Conservation (phyloP, 2,888 invertebrate species). For the Mimas tiliae region DNA sequence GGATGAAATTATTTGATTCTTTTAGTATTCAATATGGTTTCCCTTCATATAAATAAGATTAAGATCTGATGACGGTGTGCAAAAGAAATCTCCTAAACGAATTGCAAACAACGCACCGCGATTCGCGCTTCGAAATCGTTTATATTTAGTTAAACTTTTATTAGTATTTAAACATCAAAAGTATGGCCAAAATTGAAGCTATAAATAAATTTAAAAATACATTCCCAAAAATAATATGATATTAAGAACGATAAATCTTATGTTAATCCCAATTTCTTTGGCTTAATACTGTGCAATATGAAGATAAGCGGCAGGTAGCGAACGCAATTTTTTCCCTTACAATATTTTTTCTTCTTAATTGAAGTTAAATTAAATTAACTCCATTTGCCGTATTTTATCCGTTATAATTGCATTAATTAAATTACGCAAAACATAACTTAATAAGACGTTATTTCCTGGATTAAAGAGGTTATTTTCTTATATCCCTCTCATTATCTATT, state of each 20-base stretch:
- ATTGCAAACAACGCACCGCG: no score
- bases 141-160: no score
- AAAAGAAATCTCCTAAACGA: no score
- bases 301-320: not conserved
- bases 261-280: not conserved
- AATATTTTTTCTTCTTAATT: slow-evolving; percentile 16
- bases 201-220: not conserved
- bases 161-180: no score
- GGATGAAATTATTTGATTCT: no score
- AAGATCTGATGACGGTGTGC: no score
- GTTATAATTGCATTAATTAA: slow-evolving; percentile 13
- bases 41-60: no score
- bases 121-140: no score
- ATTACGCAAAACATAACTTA: not conserved
- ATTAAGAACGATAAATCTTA: slow-evolving; percentile 2
- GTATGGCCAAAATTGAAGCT: no score
- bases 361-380: slow-evolving; percentile 11
- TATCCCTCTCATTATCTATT: not conserved
- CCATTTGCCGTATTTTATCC: not conserved
- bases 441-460: not conserved
- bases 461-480: not conserved
- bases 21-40: no score
- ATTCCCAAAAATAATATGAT: not conserved
- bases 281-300: not conserved
- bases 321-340: not conserved